Evolutionary conservation across 1,140 invertebrate species (phyloP), one percentile per base, ranked within the genome.

Genomic region (Drosophila kikkawai): DNA sequence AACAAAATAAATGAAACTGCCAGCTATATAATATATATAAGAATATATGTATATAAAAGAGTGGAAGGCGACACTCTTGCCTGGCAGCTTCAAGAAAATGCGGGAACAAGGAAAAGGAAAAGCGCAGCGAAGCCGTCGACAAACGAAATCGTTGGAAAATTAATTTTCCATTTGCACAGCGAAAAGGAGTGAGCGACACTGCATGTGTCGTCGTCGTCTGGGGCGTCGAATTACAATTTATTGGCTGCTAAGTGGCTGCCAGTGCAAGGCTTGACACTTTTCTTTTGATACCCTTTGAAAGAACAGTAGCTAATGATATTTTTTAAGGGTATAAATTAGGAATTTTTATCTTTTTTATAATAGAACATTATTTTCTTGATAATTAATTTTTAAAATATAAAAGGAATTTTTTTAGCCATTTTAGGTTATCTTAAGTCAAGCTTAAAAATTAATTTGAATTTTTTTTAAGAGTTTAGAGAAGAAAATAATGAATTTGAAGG

Each of bases 181-280:
- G 63, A 85, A 84, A 84, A 84, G 63, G 81, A 69, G 68, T 76
- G 45, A 65, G 32, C 67, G 59, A 65, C 51, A n/a, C 57, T 68
- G 66, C 83, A 79, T 80, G 77, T 70, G 76, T 73, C 63, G 70
- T 73, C 63, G 70, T 66, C 60, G 56, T 45, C 44, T 70, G 45
- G 86, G 37, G 19, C 76, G 86, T 91, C 86, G 86, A 85, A 90
- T 90, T 90, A 90, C 85, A 90, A 90, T 90, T 90, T 90, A 90
- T 90, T 90, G 85, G 85, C 85, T 86, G 85, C 79, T 90, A 91
- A 90, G 85, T 90, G 85, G 55, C 60, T 78, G 63, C 67, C 77
- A 79, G 37, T 44, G 78, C 51, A 34, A 51, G 59, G 64, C 81
- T 73, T 84, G 74, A 50, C 80, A 71, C 76, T 78, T 80, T 87